phyloP scores from a whole-genome alignment of 1,140 invertebrate genomes.

The Drosophila parabipectinata region DNA sequence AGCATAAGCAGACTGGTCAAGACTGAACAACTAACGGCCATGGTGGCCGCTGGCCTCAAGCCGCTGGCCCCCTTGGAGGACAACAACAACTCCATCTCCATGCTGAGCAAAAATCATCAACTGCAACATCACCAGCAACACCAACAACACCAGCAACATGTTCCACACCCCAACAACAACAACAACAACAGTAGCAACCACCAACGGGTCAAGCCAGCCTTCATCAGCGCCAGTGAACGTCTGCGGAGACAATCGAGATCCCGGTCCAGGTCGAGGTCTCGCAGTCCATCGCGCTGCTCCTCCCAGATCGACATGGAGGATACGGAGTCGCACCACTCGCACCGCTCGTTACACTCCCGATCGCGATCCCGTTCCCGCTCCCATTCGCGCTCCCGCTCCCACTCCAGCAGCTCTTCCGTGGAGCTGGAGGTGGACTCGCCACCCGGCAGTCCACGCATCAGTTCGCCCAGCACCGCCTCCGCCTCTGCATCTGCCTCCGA shows the following conservation, averaged over 20 bases:
- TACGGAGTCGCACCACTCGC: slow-evolving; percentile 57
- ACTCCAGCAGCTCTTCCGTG: slow-evolving; percentile 87
- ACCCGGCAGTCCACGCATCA: slow-evolving; percentile 84
- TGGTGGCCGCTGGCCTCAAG: slow-evolving; percentile 71
- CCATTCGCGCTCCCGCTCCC: slow-evolving; percentile 76
- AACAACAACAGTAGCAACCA: slow-evolving; percentile 7
- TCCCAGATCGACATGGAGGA: slow-evolving; percentile 81
- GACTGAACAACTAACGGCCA: slow-evolving; percentile 86
- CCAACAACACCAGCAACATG: slow-evolving; percentile 30
- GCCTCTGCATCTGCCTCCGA: slow-evolving; percentile 58
- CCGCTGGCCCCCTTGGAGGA: slow-evolving; percentile 66
- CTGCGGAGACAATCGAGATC: slow-evolving; percentile 67
- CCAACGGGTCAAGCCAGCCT: slow-evolving; percentile 40
- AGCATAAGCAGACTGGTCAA: slow-evolving; percentile 88
- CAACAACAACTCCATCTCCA: slow-evolving; percentile 80
- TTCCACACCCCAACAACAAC: slow-evolving; percentile 23
- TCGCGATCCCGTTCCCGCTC: slow-evolving; percentile 66
- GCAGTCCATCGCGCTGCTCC: slow-evolving; percentile 85
- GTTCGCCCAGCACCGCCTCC: slow-evolving; percentile 58
- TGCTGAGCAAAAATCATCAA: slow-evolving; percentile 77
- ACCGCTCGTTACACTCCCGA: slow-evolving; percentile 68
- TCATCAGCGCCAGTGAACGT: slow-evolving; percentile 69
- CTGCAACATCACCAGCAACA: slow-evolving; percentile 52
- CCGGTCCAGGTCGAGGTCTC: slow-evolving; percentile 84
- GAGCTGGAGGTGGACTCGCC: slow-evolving; percentile 90